A percentile compares a stretch with the other conserved stretches of the same genome.
phyloP scores from a whole-genome alignment of 2,888 invertebrate genomes.

The Doris montereyensis region DNA sequence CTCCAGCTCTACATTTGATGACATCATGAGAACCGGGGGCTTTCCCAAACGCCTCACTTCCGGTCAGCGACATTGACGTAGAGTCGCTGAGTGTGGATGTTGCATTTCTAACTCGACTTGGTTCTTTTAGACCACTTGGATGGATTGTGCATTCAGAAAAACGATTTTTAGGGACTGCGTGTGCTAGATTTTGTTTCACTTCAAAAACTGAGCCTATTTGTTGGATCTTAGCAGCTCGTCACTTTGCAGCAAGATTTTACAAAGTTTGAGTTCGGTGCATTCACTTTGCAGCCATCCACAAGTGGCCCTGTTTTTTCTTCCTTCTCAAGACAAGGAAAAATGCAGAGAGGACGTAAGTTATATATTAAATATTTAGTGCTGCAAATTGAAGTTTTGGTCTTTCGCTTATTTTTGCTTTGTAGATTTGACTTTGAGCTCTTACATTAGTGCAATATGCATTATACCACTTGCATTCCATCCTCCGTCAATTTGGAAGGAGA shows the following conservation, averaged over 20 bases:
- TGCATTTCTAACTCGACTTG: too few species aligned
- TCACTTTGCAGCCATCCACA: conserved; percentile 35
- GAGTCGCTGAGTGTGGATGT: neutral
- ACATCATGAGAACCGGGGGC: conserved; percentile 42
- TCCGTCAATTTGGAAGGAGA: too few species aligned
- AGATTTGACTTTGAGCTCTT: too few species aligned
- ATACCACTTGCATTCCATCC: too few species aligned
- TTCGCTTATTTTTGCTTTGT: too few species aligned
- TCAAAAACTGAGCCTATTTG: neutral
- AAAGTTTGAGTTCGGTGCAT: conserved; percentile 22
- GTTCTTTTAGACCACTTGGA: too few species aligned
- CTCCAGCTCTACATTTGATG: conserved; percentile 28
- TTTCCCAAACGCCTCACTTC: conserved; percentile 36
- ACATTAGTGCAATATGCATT: too few species aligned
- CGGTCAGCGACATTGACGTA: conserved; percentile 33
- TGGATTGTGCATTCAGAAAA: neutral
- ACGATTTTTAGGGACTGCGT: neutral
- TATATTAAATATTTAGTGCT: too few species aligned
- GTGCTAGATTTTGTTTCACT: neutral
- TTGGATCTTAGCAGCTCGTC: neutral
- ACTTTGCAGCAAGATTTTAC: neutral
- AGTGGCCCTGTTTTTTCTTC: conserved; percentile 35
- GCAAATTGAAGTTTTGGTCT: too few species aligned
- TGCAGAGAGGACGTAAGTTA: conserved; percentile 40
- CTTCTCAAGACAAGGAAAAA: conserved; percentile 16